Conservation (phyloP, 2,888 invertebrate genomes). For the Lymantria monacha region DNA sequence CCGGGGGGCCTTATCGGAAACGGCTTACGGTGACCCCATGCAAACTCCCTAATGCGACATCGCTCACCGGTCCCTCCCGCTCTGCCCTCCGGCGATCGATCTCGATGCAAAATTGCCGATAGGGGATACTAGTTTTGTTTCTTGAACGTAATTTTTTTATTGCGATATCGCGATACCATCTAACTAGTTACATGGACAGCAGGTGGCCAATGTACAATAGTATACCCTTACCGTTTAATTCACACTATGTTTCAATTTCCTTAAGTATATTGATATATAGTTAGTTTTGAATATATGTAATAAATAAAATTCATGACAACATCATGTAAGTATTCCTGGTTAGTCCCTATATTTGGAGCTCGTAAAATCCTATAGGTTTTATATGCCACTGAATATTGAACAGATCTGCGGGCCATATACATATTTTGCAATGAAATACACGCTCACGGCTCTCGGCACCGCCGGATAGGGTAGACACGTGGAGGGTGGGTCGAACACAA, state of each 20-base stretch:
- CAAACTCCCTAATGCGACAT: slow-evolving; percentile 79
- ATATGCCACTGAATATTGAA: slow-evolving; percentile 72
- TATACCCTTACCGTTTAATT: background rate
- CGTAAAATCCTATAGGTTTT: slow-evolving; percentile 61
- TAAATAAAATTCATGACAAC: slow-evolving; percentile 3
- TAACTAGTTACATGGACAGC: slow-evolving; percentile 26
- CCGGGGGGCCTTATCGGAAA: slow-evolving; percentile 80
- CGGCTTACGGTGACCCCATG: slow-evolving; percentile 81
- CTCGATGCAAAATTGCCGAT: slow-evolving; percentile 75
- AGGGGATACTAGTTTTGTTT: slow-evolving; percentile 67
- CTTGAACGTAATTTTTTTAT: slow-evolving; percentile 67
- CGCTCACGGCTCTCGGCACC: slow-evolving; percentile 23
- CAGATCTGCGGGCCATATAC: slow-evolving; percentile 37
- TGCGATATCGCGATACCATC: slow-evolving; percentile 46
- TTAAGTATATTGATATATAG: background rate
- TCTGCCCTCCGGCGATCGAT: slow-evolving; percentile 68
- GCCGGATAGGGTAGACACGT: slow-evolving; percentile 21
- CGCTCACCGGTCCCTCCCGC: slow-evolving; percentile 55
- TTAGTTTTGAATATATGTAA: background rate
- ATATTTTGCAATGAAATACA: slow-evolving; percentile 57
- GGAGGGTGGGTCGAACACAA: slow-evolving; percentile 10
- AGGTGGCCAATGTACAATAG: slow-evolving; percentile 23
- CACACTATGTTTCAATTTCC: background rate
- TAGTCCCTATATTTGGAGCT: slow-evolving; percentile 46
- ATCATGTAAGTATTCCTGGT: slow-evolving; percentile 8